phyloP scores from a whole-genome alignment of 2,113 vertebrate genomes.

The Urocolius indicus region DNA sequence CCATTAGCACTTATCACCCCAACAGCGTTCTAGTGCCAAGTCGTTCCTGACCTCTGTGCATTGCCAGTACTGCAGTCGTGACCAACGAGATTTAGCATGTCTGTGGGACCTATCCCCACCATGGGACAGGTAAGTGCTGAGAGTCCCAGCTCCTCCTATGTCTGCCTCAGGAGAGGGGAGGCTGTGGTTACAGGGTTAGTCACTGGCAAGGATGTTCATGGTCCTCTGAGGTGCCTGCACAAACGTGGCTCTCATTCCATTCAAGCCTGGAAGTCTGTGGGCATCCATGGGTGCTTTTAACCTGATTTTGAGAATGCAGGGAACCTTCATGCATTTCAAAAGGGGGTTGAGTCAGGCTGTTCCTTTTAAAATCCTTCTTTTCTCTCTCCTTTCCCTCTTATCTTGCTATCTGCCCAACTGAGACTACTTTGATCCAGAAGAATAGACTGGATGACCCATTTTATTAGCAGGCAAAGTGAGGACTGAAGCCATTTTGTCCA shows the following conservation, averaged over 20 bases:
- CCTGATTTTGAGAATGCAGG: neutral
- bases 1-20: neutral
- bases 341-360: neutral
- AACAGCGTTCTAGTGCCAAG: neutral
- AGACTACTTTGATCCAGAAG: neutral
- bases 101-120: neutral
- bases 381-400: neutral
- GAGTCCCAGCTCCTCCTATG: neutral
- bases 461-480: neutral
- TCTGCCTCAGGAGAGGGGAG: neutral
- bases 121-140: neutral
- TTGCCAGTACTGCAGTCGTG: rapidly evolving
- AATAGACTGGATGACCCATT: conserved; percentile 2
- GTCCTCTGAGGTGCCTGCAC: rapidly evolving
- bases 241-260: neutral
- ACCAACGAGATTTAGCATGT: neutral
- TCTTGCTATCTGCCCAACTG: neutral
- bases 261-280: neutral
- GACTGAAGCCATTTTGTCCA: neutral
- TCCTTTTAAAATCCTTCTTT: neutral
- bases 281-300: neutral
- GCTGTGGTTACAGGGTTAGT: neutral
- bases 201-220: rapidly evolving
- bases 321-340: neutral
- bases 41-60: neutral